These are phyloP conservation scores for Ranitomeya imitator DNA, from an alignment of 2,113 vertebrate genomes.

Conservation along the genomic window DNA sequence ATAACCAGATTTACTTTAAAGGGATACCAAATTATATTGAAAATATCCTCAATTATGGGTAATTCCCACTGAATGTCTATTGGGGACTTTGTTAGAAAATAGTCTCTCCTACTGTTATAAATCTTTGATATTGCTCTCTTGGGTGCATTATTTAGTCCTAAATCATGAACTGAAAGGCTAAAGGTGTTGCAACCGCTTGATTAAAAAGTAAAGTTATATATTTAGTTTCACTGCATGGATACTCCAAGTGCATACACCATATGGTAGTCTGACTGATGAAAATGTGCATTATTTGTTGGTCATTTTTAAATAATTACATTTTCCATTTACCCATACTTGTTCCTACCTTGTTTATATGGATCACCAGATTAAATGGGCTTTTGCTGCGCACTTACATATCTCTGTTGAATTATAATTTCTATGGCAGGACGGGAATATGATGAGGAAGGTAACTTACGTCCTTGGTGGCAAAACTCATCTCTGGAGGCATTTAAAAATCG, in stretches of 20 bases:
- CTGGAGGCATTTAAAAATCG: constrained; percentile 89
- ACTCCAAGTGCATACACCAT: background rate
- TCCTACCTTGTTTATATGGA: background rate
- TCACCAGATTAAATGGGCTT: background rate
- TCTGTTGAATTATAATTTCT: background rate
- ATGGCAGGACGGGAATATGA: constrained; percentile 89
- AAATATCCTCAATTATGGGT: too few relatives aligned
- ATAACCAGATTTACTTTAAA: background rate
- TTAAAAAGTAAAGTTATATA: too few relatives aligned
- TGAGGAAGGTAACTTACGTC: constrained; percentile 91
- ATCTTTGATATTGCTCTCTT: too few relatives aligned
- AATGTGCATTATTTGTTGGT: background rate
- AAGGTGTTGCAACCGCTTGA: too few relatives aligned
- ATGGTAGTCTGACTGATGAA: background rate
- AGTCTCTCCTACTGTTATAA: too few relatives aligned
- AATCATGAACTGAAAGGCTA: too few relatives aligned
- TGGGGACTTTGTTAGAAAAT: too few relatives aligned
- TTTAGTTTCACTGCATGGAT: background rate
- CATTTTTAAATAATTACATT: background rate
- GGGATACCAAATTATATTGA: background rate
- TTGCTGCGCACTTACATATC: background rate
- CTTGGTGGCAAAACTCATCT: constrained; percentile 95
- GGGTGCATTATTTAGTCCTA: too few relatives aligned
- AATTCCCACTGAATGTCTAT: too few relatives aligned
- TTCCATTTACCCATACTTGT: background rate